phyloP scores from a whole-genome alignment of 64 coral and sea anemone species.

The Actinia equina region DNA sequence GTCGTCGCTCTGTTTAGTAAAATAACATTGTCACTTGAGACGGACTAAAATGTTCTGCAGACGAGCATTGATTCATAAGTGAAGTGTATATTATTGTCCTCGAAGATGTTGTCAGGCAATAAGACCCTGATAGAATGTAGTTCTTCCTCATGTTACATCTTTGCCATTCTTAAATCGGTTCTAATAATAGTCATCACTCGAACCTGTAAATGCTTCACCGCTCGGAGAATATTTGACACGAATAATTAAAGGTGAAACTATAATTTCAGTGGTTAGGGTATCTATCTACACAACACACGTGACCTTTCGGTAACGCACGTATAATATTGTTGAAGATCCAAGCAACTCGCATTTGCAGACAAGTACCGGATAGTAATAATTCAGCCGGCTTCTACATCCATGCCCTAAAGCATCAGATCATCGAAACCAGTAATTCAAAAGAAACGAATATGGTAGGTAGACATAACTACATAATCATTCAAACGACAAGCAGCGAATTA shows the following conservation, averaged over 20 bases:
- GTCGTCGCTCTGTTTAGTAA: conserved; percentile 1
- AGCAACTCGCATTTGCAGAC: not conserved
- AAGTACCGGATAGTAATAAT: not conserved
- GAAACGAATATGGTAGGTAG: conserved; percentile 7
- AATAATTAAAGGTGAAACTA: not conserved
- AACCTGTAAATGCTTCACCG: not conserved
- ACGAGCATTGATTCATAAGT: not conserved
- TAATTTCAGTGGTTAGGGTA: not conserved
- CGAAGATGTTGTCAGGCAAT: conserved; percentile 1
- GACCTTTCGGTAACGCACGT: conserved; percentile 19
- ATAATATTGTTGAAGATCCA: not conserved
- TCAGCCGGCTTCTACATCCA: not conserved
- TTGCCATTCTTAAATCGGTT: not conserved
- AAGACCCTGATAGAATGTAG: not conserved
- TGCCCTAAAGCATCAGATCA: conserved; percentile 9
- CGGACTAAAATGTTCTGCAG: not conserved
- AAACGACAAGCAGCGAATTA: not conserved
- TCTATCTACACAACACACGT: conserved; percentile 18
- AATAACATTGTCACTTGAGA: conserved; percentile 2
- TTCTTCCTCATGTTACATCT: not conserved
- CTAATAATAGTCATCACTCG: not conserved
- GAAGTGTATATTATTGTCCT: not conserved
- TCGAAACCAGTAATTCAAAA: not conserved
- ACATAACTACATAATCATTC: not conserved
- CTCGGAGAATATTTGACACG: not conserved